Evolutionary conservation across 2,113 vertebrate species (phyloP).

Genomic region (Protobothrops flavoviridis): DNA sequence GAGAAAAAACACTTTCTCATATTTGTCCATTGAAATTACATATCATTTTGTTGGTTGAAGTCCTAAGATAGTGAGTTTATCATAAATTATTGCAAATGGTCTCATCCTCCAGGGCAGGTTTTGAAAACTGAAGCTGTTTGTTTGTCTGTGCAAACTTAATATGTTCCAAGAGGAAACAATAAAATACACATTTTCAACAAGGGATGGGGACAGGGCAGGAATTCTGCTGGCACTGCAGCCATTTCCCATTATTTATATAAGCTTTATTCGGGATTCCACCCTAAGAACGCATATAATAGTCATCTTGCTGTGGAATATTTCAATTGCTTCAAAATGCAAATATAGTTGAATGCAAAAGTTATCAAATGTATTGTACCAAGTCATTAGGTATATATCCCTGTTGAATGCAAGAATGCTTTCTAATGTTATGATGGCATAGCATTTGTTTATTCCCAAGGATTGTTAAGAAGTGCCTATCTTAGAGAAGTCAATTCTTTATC

Average conservation of each 20-base stretch:
- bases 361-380: background rate
- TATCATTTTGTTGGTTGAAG: slow-evolving; percentile 2
- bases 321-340: slow-evolving; percentile 6
- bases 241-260: slow-evolving; percentile 58
- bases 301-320: slow-evolving; percentile 51
- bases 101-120: slow-evolving; percentile 23
- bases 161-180: slow-evolving; percentile 31
- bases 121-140: background rate
- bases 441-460: background rate
- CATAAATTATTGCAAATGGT: slow-evolving; percentile 21
- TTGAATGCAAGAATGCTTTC: background rate
- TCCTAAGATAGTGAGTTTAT: slow-evolving; percentile 6
- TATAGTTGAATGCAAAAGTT: slow-evolving; percentile 37
- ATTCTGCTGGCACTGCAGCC: slow-evolving; percentile 39
- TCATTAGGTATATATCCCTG: background rate
- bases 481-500: background rate
- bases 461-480: background rate
- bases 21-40: slow-evolving; percentile 35
- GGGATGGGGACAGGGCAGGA: slow-evolving; percentile 17
- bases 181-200: slow-evolving; percentile 40
- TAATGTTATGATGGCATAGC: background rate
- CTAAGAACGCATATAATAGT: slow-evolving; percentile 60
- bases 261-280: slow-evolving; percentile 56
- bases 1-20: background rate
- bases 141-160: background rate